Conservation (phyloP, 1,140 invertebrate genomes). For the Ruditapes philippinarum region DNA sequence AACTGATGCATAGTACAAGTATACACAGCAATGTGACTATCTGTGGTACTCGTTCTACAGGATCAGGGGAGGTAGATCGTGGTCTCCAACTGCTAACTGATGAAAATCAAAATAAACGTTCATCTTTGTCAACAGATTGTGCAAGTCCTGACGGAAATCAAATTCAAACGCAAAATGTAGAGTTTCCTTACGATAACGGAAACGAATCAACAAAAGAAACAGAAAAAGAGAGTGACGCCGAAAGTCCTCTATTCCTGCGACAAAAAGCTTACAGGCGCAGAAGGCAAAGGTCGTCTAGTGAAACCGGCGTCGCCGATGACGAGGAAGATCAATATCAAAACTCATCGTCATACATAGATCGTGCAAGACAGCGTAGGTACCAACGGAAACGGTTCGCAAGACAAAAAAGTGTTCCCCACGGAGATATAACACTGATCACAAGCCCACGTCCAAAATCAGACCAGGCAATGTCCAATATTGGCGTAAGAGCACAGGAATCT, state of each 20-base stretch:
- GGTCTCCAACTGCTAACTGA: background rate
- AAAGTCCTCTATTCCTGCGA: background rate
- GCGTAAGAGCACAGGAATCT: background rate
- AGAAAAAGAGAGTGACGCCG: background rate
- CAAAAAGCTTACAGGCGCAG: background rate
- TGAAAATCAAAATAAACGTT: background rate
- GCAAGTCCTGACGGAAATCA: background rate
- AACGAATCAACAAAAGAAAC: background rate
- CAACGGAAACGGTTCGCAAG: background rate
- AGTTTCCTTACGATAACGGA: background rate
- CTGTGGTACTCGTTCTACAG: background rate
- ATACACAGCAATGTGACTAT: background rate
- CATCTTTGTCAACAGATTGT: background rate
- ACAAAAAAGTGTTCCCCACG: conserved; percentile 16
- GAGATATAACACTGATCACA: background rate
- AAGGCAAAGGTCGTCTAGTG: background rate
- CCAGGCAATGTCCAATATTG: background rate
- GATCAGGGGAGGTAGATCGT: background rate
- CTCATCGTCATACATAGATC: background rate
- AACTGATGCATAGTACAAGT: background rate
- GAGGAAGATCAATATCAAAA: background rate
- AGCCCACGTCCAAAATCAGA: background rate
- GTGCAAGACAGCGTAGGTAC: background rate
- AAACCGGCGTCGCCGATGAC: background rate
- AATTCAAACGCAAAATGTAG: background rate